phyloP scores from a whole-genome alignment of 2,888 invertebrate species.

The Epinotia brunnichana region DNA sequence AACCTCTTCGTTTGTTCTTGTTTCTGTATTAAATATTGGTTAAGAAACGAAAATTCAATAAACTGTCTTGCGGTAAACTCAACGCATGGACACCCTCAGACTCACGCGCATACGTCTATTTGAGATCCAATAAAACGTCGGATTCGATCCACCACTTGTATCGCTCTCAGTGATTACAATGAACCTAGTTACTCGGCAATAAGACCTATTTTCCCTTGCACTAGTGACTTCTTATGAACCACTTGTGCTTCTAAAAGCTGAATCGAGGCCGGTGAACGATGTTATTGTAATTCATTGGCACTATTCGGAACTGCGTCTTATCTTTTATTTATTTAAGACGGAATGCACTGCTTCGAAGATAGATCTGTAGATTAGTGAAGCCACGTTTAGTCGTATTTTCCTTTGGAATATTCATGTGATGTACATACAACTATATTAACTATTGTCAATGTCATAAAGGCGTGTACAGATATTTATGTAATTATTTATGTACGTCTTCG shows the following conservation, averaged over 20 bases:
- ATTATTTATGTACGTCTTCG: too few species aligned
- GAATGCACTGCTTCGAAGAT: conserved; percentile 24
- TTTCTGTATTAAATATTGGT: too few species aligned
- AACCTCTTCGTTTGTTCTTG: too few species aligned
- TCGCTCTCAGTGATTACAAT: conserved; percentile 45
- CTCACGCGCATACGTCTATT: conserved; percentile 55
- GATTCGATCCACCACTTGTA: conserved; percentile 56
- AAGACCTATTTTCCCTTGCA: conserved; percentile 25
- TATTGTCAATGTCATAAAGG: too few species aligned
- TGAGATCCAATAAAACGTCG: conserved; percentile 58
- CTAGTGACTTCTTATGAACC: conserved; percentile 11
- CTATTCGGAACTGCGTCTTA: conserved; percentile 36
- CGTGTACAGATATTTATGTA: too few species aligned
- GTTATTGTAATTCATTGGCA: conserved; percentile 41
- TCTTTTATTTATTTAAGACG: conserved; percentile 36
- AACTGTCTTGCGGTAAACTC: conserved; percentile 6
- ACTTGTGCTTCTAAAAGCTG: conserved; percentile 52
- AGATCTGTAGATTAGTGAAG: conserved; percentile 19
- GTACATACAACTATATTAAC: background rate
- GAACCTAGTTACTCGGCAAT: background rate
- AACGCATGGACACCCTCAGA: conserved; percentile 46
- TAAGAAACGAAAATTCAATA: background rate
- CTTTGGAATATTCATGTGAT: background rate
- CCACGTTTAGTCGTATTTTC: background rate
- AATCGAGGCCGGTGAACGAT: conserved; percentile 50